Evolutionary conservation across 2,113 vertebrate species (phyloP), one percentile per base, ranked within the genome.

Genomic region (Scortum barcoo): DNA sequence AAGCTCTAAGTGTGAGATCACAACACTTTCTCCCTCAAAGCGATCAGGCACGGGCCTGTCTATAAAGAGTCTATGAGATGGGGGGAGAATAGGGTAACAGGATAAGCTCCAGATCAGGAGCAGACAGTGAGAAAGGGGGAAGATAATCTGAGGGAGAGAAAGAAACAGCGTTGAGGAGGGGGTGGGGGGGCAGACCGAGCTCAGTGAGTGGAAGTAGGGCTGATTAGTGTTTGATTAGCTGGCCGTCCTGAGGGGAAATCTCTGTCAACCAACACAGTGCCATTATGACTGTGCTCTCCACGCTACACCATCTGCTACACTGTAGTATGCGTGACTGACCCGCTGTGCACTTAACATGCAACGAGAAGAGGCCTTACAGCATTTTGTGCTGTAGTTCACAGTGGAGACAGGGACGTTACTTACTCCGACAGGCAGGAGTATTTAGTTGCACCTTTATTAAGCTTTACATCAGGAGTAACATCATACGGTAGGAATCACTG

Each of bases 171-270:
- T 46, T 72, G 20, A 80, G 9, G 17, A 44, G 72, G 10, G 50
- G 9, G 17, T 36, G 72, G 10, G 50, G 48, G 72, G 78, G 56
- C 24, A 24, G 56, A 75, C 36, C 19, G 36, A 81, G 77, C 51
- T 38, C 68, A 68, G 58, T 20, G 60, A 84, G 85, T 36, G 58
- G 51, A 83, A 83, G 74, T 67, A 71, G 8, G 76, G 71, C 83
- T 88, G 83, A 88, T 91, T 88, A 84, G 84, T 73, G 76, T 86
- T 90, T 92, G 89, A 94, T 91, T 91, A 90, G 90, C 73, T 83
- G 80, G 50, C 62, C 51, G 76, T 72, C 87, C 88, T 48, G 73
- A 89, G 83, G 84, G 83, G 69, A 83, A 84, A 84, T 61, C 72
- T 86, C 79, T 62, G 54, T 80, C 58, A 44, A 68, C 69, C 62